Evolutionary conservation across 2,888 invertebrate species (phyloP), one percentile per base, ranked within the genome.

Genomic region (Eupithecia dodoneata): DNA sequence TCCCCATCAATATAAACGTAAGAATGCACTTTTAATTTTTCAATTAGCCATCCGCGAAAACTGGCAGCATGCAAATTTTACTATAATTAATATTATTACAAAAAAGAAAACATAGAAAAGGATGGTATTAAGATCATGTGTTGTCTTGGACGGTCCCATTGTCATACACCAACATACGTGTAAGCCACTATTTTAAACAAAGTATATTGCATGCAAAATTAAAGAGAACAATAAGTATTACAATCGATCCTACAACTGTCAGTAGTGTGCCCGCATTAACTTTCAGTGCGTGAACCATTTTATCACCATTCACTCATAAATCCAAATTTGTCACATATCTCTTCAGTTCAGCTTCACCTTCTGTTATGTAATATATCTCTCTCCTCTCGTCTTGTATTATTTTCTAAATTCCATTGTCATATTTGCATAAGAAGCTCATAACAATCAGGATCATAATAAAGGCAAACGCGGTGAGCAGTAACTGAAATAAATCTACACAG

Each of bases 371-470:
- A 1, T 30, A 30, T 30, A 30, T 30, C 30, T 30, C 30, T 30
- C 30, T 30, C 30, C 18, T n/a, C 9, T 59, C n/a, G 18, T 18
- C 9, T 9, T 59, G n/a, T 59, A 18, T 59, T 15, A 15, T 45
- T n/a, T 45, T 72, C 55, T 18, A 67, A n/a, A 49, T 47, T 4
- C 87, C 83, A 81, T 90, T 89, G 65, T 90, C 90, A 71, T 91
- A 91, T 76, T 91, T 93, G 82, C 92, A 93, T 90, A 93, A 90
- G 90, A 91, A 93, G 47, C 88, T 93, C 86, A 93, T 87, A 0
- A 92, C 87, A 3, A 93, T 82, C 0, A 93, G 85, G 0, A 93
- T 75, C 0, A 90, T 89, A 0, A 92, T 89, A 52, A 93, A 93
- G 0, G 92, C 91, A 13, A 93, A 89, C 0, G 91, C 89, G 0